Evolutionary conservation across 1,140 invertebrate genomes (phyloP).

Genomic region (Lepidurus apus): DNA sequence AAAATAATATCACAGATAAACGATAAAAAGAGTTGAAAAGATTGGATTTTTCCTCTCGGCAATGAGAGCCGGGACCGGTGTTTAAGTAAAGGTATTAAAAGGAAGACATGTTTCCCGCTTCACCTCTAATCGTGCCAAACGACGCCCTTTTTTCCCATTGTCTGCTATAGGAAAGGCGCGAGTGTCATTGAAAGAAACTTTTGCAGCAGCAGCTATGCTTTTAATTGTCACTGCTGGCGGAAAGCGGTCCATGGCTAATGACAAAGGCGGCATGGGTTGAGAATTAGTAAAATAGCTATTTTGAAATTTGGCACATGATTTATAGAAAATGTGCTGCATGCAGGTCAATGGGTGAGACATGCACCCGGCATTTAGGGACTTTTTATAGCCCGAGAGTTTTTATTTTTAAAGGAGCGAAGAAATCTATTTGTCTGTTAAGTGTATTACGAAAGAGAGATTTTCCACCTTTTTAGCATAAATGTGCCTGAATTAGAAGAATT

Average conservation of each 20-base stretch:
- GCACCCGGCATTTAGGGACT: background rate
- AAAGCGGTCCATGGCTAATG: slow-evolving; percentile 1
- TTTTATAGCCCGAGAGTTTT: background rate
- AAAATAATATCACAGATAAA: background rate
- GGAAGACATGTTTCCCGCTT: background rate
- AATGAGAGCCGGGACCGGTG: background rate
- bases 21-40: background rate
- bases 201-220: background rate
- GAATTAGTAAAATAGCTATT: slow-evolving; percentile 6
- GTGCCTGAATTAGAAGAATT: background rate
- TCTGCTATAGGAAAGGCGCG: background rate
- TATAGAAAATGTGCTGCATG: slow-evolving; percentile 8
- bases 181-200: background rate
- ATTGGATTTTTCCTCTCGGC: background rate
- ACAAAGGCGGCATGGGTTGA: background rate
- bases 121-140: background rate
- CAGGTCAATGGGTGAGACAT: slow-evolving; percentile 9
- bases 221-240: background rate
- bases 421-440: background rate
- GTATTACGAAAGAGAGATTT: background rate
- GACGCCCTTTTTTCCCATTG: background rate
- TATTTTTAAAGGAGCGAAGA: background rate
- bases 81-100: slow-evolving; percentile 2
- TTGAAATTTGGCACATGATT: background rate
- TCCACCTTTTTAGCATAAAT: background rate